A percentile compares a stretch with the other conserved stretches of the same genome.
phyloP scores from a whole-genome alignment of 2,113 vertebrate species.

The Nipponia nippon region DNA sequence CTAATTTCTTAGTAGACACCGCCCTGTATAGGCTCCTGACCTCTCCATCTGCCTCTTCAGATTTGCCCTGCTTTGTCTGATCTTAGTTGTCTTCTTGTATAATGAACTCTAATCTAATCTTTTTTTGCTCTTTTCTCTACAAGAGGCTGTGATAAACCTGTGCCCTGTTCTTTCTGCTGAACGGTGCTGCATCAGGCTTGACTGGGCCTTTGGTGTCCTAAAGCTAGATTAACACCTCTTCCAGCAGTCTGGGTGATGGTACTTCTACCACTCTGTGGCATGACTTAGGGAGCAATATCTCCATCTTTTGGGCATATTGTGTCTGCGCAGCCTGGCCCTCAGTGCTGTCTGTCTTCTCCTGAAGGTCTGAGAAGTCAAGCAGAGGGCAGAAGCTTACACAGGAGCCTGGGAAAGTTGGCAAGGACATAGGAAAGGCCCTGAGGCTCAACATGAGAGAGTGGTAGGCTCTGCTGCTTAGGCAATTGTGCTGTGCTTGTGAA shows the following conservation, averaged over 20 bases:
- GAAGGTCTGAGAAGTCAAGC: not conserved
- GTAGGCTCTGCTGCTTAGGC: not conserved
- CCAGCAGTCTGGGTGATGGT: not conserved
- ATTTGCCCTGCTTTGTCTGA: not conserved
- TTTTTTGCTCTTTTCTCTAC: not conserved
- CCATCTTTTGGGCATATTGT: not conserved
- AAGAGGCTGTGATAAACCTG: fast-evolving
- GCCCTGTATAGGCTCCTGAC: not conserved
- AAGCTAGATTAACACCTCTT: not conserved
- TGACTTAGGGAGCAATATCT: not conserved
- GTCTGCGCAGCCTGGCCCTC: not conserved
- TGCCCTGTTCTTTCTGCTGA: not conserved
- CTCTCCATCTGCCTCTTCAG: not conserved
- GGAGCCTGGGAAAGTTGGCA: not conserved
- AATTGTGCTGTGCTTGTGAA: not conserved
- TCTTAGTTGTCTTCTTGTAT: not conserved
- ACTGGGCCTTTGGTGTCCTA: not conserved
- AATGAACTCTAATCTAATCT: not conserved
- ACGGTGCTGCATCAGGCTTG: not conserved
- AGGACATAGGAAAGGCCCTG: not conserved
- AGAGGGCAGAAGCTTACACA: not conserved
- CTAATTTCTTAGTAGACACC: not conserved
- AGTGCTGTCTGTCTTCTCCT: not conserved
- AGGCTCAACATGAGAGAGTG: not conserved
- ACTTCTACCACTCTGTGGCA: not conserved